Evolutionary conservation across 2,888 invertebrate genomes (phyloP).

Genomic region (Diplolepis rosae): DNA sequence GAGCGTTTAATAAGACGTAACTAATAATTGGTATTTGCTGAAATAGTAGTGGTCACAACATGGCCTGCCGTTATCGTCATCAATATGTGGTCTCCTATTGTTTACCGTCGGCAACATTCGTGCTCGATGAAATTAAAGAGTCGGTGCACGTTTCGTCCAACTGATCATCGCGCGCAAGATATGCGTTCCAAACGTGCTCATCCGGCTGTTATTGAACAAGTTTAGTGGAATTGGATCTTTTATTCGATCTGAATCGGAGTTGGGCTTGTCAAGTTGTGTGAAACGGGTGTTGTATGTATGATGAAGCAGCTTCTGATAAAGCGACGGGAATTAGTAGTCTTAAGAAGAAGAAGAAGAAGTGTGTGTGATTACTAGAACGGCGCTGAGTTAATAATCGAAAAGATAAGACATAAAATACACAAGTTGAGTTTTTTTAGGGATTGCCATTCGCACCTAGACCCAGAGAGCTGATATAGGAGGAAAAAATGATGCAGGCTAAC

Average conservation of each 20-base stretch:
- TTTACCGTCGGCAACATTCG: background rate
- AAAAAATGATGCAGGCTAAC: conserved; percentile 6
- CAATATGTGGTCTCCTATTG: background rate
- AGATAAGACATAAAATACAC: conserved; percentile 1
- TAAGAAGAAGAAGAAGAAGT: background rate
- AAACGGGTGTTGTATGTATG: background rate
- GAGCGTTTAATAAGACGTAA: background rate
- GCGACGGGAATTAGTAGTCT: background rate
- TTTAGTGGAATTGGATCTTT: background rate
- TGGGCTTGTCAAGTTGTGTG: no score
- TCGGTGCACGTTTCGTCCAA: background rate
- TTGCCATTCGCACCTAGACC: no score
- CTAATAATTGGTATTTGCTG: background rate
- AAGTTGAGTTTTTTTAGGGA: background rate
- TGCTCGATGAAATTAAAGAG: conserved; percentile 4
- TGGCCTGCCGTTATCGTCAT: background rate
- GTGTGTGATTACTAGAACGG: background rate
- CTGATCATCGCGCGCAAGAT: background rate
- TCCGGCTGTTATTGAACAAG: background rate
- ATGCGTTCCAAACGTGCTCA: background rate
- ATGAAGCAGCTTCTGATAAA: background rate
- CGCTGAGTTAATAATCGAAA: background rate
- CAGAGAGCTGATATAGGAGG: no score
- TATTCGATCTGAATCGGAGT: no score
- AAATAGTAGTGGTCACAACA: background rate